Evolutionary conservation across 2,888 invertebrate genomes (phyloP), one percentile per base, ranked within the genome.

Genomic region (Celastrina argiolus): DNA sequence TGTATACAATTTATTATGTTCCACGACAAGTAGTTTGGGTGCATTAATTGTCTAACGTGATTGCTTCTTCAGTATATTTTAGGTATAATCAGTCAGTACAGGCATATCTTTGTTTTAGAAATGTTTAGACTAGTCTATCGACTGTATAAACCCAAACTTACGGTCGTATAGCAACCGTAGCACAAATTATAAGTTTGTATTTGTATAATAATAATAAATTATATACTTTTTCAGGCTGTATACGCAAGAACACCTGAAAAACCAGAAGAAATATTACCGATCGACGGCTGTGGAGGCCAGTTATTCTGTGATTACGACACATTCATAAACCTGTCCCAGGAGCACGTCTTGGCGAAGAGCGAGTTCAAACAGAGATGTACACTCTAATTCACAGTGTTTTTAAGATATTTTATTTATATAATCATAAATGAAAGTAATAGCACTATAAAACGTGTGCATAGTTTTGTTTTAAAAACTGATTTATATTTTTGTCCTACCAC

Each of bases 241-340:
- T 91, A 92, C 71, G 75, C 88, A 14, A 74, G 77, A n/a, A 82
- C 84, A 31, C 87, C 90, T 0, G 88, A 88, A 0, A 80, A 84
- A 0, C 81, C 81, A 5, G 82, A 81, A 0, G 73, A 79, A 56
- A 71, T 83, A 0, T 77, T 93, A 34, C 79, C 79, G 0, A 80
- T 93, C 42, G 81, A 83, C 0, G 91, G 89, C 2, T 93, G 93
- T 73, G 84, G 84, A 0, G 83, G 75, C 4, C 73, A 74, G 1
- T 67, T 75, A 3, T 75, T 90, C 8, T 94, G 93, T 73, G 89
- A 92, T 59, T 86, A 92, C 66, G 83, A 91, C 12, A 83, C 81
- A 45, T 93, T 93, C 72, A 73, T 85, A 8, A 71, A 73, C 7
- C 77, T 93, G 14, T 85, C 85, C 8, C 75, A 82, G 70, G 81